Evolutionary conservation across 1,140 invertebrate genomes (phyloP), one percentile per base, ranked within the genome.

Genomic region (Whitmania pigra): DNA sequence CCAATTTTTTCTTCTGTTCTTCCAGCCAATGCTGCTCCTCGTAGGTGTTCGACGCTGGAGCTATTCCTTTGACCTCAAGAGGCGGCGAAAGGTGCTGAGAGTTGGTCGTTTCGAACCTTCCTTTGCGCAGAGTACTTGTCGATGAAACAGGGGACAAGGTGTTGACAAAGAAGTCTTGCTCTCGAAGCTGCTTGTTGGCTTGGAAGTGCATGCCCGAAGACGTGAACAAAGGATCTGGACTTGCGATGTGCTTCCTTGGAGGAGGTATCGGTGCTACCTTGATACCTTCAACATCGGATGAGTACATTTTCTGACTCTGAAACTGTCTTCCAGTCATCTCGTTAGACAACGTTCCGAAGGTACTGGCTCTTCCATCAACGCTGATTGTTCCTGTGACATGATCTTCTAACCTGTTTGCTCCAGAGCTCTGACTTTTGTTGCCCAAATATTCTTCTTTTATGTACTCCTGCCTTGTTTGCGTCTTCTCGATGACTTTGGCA

Each of bases 401-500:
- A 25, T 22, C 29, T 15, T 22, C 29, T 63, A 31, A 15, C 18
- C 22, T 63, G 18, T 22, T 63, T 13, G 57, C 29, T 63, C 22
- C 22, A 25, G 57, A 63, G 22, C 57, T 31, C 29, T 63, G 57
- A 63, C 29, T 63, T 63, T 63, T 63, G 57, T 63, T 63, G 2
- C 57, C 57, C 22, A 63, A 13, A 17, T 63, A 63, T 63, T 63
- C 57, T 31, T 63, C 57, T 63, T 63, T 63, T 63, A 63, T 31
- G 57, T 63, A 63, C 57, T 63, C 57, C 29, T 63, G 57, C 20
- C 57, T 63, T n/a, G 57, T 63, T n/a, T 31, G 22, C 22, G 57
- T 63, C 29, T 63, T 63, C 15, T 63, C 57, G 29, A 63, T 63
- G 57, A 63, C 57, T 31, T 63, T 63, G 29, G 57, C 57, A n/a